A percentile compares a stretch with the other conserved stretches of the same genome.
These are phyloP conservation scores for Helicoverpa zea DNA, from an alignment of 1,140 invertebrate species.

Conservation along the genomic window DNA sequence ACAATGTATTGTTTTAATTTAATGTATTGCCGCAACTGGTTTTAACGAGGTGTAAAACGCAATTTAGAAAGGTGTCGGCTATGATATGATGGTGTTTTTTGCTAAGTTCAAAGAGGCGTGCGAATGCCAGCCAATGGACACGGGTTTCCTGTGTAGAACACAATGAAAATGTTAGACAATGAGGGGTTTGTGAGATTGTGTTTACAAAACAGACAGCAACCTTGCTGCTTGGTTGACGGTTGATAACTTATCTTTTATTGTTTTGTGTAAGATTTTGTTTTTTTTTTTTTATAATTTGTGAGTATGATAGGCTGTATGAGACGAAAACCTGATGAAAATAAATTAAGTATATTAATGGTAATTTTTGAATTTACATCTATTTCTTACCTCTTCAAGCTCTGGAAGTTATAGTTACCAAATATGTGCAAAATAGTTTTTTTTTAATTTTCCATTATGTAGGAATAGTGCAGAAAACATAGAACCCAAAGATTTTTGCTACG, in stretches of 20 bases:
- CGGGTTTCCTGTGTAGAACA: constrained; percentile 48
- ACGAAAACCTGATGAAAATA: not conserved
- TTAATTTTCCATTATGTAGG: no score
- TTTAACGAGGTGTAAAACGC: constrained; percentile 49
- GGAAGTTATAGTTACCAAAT: no score
- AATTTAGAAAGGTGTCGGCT: constrained; percentile 55
- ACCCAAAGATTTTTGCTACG: no score
- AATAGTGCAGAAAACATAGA: no score
- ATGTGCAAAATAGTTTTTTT: no score
- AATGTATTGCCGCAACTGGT: constrained; percentile 48
- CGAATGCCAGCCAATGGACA: constrained; percentile 22
- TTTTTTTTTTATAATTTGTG: constrained; percentile 11
- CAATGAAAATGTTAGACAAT: constrained; percentile 54
- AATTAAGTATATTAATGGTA: no score
- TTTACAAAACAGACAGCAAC: constrained; percentile 51
- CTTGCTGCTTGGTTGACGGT: constrained; percentile 48
- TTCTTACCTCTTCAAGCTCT: no score
- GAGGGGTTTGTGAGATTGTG: constrained; percentile 48
- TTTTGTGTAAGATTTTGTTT: constrained; percentile 31
- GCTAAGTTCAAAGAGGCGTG: constrained; percentile 16
- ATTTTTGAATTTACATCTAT: no score
- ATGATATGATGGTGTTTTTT: constrained; percentile 17
- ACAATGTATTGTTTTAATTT: constrained; percentile 56
- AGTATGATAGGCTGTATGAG: not conserved
- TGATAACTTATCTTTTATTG: constrained; percentile 49